Evolutionary conservation across 1,140 invertebrate species (phyloP).

Genomic region (Parapsyche elsis): DNA sequence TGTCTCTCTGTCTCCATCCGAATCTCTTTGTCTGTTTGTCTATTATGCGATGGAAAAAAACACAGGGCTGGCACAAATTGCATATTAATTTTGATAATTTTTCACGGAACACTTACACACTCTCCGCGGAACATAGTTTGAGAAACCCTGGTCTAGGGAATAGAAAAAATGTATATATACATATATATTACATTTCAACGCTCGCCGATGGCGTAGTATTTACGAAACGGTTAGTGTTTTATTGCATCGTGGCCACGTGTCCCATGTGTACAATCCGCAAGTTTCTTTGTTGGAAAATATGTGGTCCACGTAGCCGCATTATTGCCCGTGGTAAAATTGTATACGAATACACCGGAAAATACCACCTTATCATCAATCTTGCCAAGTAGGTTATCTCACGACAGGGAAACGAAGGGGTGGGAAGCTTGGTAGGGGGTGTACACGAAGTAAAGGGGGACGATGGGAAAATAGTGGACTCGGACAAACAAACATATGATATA

Average conservation of each 20-base stretch:
- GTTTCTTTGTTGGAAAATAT: conserved; percentile 23
- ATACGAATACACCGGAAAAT: conserved; percentile 13
- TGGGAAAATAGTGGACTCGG: conserved; percentile 6
- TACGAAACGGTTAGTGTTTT: conserved; percentile 20
- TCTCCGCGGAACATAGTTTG: no score
- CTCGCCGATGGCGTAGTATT: neutral
- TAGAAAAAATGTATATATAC: neutral
- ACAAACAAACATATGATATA: neutral
- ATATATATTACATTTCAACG: neutral
- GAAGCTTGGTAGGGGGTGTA: no score
- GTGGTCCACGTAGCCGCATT: conserved; percentile 12
- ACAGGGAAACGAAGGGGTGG: no score
- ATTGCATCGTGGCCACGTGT: neutral
- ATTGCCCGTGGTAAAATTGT: conserved; percentile 16
- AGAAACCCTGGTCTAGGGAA: no score
- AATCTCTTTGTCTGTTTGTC: no score
- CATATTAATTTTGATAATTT: no score
- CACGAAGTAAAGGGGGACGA: neutral
- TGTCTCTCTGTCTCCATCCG: no score
- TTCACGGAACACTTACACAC: no score
- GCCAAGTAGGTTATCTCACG: neutral
- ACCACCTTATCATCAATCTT: conserved; percentile 24
- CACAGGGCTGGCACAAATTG: no score
- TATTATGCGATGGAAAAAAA: no score
- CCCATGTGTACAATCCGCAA: conserved; percentile 16